Evolutionary conservation across 1,140 invertebrate genomes (phyloP).

Genomic region (Cydia fagiglandana): DNA sequence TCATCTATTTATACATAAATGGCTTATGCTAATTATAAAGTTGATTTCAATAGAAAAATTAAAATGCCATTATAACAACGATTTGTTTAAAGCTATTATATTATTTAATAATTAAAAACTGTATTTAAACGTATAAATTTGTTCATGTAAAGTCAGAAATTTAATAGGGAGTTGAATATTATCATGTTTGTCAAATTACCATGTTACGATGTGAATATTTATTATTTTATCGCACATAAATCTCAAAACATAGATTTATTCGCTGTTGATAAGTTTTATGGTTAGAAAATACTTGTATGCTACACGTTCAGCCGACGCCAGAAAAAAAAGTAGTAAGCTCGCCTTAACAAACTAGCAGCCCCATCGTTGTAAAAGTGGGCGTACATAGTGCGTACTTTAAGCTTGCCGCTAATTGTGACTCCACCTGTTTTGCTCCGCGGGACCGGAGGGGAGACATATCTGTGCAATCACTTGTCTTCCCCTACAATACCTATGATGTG

Average conservation of each 20-base stretch:
- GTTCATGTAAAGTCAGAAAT: no score
- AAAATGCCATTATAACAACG: no score
- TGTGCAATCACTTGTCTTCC: conserved; percentile 28
- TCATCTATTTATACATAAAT: background rate
- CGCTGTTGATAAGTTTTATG: background rate
- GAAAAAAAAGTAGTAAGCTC: background rate
- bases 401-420: conserved; percentile 58
- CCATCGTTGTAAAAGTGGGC: conserved; percentile 48
- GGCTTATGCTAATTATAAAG: background rate
- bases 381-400: conserved; percentile 48
- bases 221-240: no score
- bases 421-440: conserved; percentile 39
- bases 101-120: no score
- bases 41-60: no score
- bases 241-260: no score
- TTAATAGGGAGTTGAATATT: no score
- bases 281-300: no score
- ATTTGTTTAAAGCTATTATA: no score
- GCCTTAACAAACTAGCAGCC: conserved; percentile 43
- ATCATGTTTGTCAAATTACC: no score
- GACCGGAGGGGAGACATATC: conserved; percentile 12
- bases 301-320: background rate
- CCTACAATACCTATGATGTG: conserved; percentile 22
- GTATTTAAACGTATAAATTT: no score
- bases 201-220: no score